These are phyloP conservation scores for Fragum whitleyi DNA, from an alignment of 2,888 invertebrate species.

Conservation along the genomic window DNA sequence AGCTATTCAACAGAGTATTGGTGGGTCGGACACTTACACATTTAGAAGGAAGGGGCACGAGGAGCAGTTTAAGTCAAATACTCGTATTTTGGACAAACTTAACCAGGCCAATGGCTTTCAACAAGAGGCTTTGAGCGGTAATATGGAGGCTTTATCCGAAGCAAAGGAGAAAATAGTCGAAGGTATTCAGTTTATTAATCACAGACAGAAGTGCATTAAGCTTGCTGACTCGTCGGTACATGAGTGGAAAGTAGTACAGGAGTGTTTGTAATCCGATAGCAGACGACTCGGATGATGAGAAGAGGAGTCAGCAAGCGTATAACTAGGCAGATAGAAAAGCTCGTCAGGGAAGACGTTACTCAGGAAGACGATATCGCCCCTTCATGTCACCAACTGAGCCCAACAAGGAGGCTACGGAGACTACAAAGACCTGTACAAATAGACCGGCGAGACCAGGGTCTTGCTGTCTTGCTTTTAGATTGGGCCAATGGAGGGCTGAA, in stretches of 20 bases:
- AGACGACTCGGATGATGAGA: conserved; percentile 13
- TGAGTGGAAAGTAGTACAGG: background rate
- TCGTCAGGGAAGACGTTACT: background rate
- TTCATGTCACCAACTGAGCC: background rate
- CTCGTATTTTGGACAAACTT: background rate
- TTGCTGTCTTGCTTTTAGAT: conserved; percentile 38
- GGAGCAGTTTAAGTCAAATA: background rate
- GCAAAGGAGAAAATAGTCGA: background rate
- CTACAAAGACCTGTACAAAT: background rate
- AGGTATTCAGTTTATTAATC: background rate
- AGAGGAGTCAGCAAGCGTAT: background rate
- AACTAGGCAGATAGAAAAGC: background rate
- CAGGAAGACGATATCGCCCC: conserved; percentile 6
- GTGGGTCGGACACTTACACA: too few species aligned
- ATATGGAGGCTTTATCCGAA: background rate
- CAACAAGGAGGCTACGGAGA: background rate
- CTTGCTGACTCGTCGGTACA: background rate
- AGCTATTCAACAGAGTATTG: conserved; percentile 1
- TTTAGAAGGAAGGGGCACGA: conserved; percentile 8
- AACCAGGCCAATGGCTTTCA: background rate
- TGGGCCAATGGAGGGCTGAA: conserved; percentile 42
- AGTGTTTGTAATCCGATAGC: background rate
- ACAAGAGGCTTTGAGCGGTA: background rate
- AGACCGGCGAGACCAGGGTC: conserved; percentile 26
- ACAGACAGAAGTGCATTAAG: background rate